These are phyloP conservation scores for Scalopus aquaticus DNA, from an alignment of 2,113 vertebrate species.

Conservation along the genomic window DNA sequence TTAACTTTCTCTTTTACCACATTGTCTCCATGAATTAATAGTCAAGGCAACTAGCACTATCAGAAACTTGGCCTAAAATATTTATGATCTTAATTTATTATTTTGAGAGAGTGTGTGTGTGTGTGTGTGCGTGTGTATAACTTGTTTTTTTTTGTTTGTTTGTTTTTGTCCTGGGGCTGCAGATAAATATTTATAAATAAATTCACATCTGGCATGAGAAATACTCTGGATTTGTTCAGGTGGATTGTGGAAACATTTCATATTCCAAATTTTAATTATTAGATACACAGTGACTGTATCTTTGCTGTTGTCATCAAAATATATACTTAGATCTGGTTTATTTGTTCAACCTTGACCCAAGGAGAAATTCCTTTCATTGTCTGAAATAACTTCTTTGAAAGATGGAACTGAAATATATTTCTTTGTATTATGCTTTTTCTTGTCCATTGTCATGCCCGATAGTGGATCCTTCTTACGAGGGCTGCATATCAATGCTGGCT, in stretches of 20 bases:
- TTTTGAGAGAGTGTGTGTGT: background rate
- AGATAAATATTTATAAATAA: background rate
- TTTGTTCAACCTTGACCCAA: background rate
- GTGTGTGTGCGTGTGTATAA: background rate
- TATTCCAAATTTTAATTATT: slow-evolving; percentile 7
- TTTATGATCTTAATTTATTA: background rate
- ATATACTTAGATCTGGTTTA: background rate
- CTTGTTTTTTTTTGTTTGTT: background rate
- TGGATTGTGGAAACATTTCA: background rate
- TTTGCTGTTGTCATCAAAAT: background rate
- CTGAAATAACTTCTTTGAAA: background rate
- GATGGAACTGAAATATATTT: background rate
- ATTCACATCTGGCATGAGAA: background rate
- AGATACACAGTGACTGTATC: background rate
- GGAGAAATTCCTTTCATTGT: background rate
- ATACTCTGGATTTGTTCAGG: background rate
- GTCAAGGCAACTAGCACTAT: background rate
- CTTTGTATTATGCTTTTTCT: background rate
- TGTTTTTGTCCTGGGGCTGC: background rate
- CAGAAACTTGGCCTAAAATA: background rate
- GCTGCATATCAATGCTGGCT: background rate
- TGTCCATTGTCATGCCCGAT: background rate
- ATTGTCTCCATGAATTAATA: background rate
- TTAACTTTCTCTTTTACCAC: background rate
- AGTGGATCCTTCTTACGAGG: background rate